Percentiles rank a stretch among this genome's conserved stretches.
Conservation (phyloP, 2,888 invertebrate genomes). For the Orchesellides sinensis region DNA sequence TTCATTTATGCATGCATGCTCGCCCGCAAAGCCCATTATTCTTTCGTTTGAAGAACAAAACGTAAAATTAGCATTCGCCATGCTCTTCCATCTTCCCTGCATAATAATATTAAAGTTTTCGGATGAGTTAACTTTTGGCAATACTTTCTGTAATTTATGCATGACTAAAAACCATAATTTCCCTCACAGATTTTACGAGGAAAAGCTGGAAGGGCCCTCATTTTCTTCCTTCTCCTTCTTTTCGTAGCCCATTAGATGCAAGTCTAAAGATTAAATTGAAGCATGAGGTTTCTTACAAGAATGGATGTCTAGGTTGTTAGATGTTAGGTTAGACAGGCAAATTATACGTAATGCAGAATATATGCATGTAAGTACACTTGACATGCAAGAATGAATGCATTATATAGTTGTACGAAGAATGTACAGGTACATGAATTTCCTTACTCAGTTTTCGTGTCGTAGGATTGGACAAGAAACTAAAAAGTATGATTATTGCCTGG, state of each 20-base stretch:
- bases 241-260: slow-evolving; percentile 11
- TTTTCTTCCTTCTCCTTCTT: background rate
- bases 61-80: slow-evolving; percentile 56
- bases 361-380: background rate
- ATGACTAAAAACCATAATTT: slow-evolving; percentile 59
- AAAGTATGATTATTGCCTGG: slow-evolving; percentile 30
- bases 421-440: background rate
- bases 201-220: background rate
- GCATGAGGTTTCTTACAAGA: slow-evolving; percentile 19
- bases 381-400: background rate
- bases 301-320: background rate
- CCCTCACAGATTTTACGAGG: background rate
- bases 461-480: background rate
- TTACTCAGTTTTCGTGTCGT: background rate
- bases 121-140: slow-evolving; percentile 53
- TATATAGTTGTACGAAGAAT: background rate
- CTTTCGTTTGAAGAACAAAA: slow-evolving; percentile 35
- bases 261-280: slow-evolving; percentile 53
- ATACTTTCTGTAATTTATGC: slow-evolving; percentile 57
- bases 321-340: slow-evolving; percentile 8
- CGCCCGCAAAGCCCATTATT: slow-evolving; percentile 47
- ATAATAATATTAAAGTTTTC: slow-evolving; percentile 53
- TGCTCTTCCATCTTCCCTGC: slow-evolving; percentile 44
- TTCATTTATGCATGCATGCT: slow-evolving; percentile 59
- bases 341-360: slow-evolving; percentile 11